phyloP scores from a whole-genome alignment of 2,797 vertebrate genomes.

The Gila robusta region DNA sequence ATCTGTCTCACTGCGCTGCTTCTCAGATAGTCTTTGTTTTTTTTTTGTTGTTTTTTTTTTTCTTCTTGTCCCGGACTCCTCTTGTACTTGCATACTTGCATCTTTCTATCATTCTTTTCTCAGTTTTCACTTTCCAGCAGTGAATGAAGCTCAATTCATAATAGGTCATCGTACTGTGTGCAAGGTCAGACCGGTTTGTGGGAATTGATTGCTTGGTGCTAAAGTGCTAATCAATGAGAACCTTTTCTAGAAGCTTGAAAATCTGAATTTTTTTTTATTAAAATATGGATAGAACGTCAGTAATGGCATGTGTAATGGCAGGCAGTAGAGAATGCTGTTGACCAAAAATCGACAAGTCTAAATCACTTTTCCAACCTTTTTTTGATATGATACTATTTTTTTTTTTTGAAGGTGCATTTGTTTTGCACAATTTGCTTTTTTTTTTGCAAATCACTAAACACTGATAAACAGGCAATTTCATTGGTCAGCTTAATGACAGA shows the following conservation, averaged over 20 bases:
- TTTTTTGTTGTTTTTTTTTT: background rate
- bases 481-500: background rate
- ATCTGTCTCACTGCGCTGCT: conserved; percentile 29
- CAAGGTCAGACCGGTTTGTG: conserved; percentile 79
- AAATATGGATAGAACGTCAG: conserved; percentile 62
- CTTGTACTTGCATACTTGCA: conserved; percentile 28
- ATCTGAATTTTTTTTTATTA: conserved; percentile 71
- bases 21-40: conserved; percentile 34
- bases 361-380: background rate
- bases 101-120: conserved; percentile 31
- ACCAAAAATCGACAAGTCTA: conserved; percentile 10
- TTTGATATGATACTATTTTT: conserved; percentile 4
- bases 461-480: background rate
- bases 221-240: conserved; percentile 84
- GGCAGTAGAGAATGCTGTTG: conserved; percentile 47
- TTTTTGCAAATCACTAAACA: background rate
- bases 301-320: conserved; percentile 65
- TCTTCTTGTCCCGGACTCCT: conserved; percentile 20
- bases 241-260: conserved; percentile 76
- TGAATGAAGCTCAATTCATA: conserved; percentile 73
- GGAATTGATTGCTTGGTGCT: conserved; percentile 77
- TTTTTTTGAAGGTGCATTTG: background rate
- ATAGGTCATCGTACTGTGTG: conserved; percentile 64
- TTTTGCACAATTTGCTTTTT: background rate
- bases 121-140: conserved; percentile 73